Conservation (phyloP, 2,888 invertebrate species). For the Lepidocyrtinus sp. region DNA sequence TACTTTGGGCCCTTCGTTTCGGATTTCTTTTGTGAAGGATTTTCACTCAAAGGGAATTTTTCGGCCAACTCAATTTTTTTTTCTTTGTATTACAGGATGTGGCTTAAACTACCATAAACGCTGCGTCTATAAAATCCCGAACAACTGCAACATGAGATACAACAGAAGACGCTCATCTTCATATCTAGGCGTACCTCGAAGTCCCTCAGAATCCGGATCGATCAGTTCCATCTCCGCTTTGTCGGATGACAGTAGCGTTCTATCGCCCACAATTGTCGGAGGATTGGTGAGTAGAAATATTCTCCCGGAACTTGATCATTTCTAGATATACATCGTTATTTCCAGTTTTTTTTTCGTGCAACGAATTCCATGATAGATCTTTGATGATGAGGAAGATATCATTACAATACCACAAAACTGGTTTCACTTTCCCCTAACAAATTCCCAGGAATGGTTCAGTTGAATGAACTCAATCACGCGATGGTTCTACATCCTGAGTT, state of each 20-base stretch:
- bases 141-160: slow-evolving; percentile 85
- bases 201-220: slow-evolving; percentile 85
- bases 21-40: slow-evolving; percentile 4
- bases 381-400: not conserved
- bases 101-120: slow-evolving; percentile 98
- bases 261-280: slow-evolving; percentile 71
- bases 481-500: no score
- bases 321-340: no score
- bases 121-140: slow-evolving; percentile 96
- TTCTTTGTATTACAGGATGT: slow-evolving; percentile 82
- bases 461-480: slow-evolving; percentile 38
- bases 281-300: slow-evolving; percentile 82
- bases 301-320: not conserved
- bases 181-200: slow-evolving; percentile 76
- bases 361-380: not conserved
- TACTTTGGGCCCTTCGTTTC: no score
- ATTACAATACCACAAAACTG: not conserved
- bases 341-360: no score
- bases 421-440: not conserved
- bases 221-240: slow-evolving; percentile 78
- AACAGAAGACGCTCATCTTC: slow-evolving; percentile 72
- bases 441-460: no score
- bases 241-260: slow-evolving; percentile 75
- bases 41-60: slow-evolving; percentile 22
- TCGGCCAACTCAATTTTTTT: slow-evolving; percentile 26